Conservation (phyloP, 2,113 vertebrate species). For the Toxotes jaculatrix region DNA sequence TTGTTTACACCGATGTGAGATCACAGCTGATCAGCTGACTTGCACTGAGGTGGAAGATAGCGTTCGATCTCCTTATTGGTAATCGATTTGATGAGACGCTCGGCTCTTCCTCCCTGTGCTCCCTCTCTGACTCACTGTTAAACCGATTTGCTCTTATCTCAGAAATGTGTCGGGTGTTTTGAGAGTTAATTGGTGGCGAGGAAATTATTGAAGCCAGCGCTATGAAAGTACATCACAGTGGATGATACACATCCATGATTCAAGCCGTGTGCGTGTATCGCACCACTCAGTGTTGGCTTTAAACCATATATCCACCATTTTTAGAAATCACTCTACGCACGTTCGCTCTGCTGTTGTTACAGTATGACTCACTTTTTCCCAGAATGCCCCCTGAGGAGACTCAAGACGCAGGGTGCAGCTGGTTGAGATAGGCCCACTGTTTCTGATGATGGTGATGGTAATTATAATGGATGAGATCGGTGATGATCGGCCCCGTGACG, state of each 20-base stretch:
- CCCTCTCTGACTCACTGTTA: background rate
- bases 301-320: background rate
- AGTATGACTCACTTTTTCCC: constrained; percentile 52
- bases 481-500: constrained; percentile 22
- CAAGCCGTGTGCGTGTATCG: background rate
- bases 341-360: constrained; percentile 18
- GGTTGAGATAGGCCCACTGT: constrained; percentile 39
- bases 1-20: background rate
- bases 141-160: constrained; percentile 37
- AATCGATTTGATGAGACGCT: constrained; percentile 34
- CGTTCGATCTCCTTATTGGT: background rate
- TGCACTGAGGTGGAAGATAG: constrained; percentile 2
- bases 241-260: constrained; percentile 13
- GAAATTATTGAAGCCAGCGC: background rate
- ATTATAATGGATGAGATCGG: constrained; percentile 38
- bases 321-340: background rate
- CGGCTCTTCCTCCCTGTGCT: constrained; percentile 3
- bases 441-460: constrained; percentile 49
- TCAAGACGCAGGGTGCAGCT: constrained; percentile 40
- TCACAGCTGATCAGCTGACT: background rate
- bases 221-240: background rate
- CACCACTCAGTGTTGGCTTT: background rate
- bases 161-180: constrained; percentile 20
- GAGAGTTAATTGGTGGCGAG: constrained; percentile 15
- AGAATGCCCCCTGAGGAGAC: constrained; percentile 53